phyloP scores from a whole-genome alignment of 2,888 invertebrate genomes.

The Drosophila meridionalis region DNA sequence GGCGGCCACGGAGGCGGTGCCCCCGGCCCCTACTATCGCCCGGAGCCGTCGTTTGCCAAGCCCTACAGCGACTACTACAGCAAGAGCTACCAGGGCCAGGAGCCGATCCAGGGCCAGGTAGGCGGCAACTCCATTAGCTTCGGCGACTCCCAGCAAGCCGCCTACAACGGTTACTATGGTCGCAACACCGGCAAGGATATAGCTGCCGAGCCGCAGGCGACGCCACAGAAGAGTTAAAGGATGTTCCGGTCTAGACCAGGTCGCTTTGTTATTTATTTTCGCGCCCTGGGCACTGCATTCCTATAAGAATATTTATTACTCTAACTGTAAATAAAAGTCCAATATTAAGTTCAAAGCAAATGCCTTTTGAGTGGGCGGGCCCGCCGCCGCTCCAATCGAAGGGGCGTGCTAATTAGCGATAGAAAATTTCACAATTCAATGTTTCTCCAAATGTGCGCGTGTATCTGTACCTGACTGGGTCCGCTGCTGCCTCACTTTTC shows the following conservation, averaged over 20 bases:
- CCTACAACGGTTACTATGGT: conserved; percentile 91
- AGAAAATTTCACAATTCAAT: conserved; percentile 66
- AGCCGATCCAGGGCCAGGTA: conserved; percentile 42
- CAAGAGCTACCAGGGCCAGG: conserved; percentile 81
- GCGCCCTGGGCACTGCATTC: conserved; percentile 58
- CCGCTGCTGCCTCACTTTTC: conserved; percentile 28
- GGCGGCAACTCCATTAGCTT: conserved; percentile 87
- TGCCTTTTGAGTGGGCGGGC: conserved; percentile 1
- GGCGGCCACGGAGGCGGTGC: conserved; percentile 62
- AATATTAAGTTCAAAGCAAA: conserved; percentile 48
- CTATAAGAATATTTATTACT: conserved; percentile 74
- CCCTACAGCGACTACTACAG: conserved; percentile 85
- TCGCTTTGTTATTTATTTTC: conserved; percentile 64
- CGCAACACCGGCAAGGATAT: conserved; percentile 86
- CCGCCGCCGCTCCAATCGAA: conserved; percentile 2
- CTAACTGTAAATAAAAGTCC: conserved; percentile 69
- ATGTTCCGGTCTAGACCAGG: conserved; percentile 3
- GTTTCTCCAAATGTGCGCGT: conserved; percentile 51
- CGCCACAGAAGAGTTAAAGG: conserved; percentile 59
- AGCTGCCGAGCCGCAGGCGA: conserved; percentile 64
- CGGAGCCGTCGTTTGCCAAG: conserved; percentile 82
- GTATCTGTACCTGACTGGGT: neutral
- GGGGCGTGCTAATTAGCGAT: conserved; percentile 56
- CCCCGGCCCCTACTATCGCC: conserved; percentile 76
- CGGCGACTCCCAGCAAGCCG: conserved; percentile 88